Base-by-base conservation (phyloP, 2,797 vertebrate genomes). In the Scomberomorus guttatus region DNA sequence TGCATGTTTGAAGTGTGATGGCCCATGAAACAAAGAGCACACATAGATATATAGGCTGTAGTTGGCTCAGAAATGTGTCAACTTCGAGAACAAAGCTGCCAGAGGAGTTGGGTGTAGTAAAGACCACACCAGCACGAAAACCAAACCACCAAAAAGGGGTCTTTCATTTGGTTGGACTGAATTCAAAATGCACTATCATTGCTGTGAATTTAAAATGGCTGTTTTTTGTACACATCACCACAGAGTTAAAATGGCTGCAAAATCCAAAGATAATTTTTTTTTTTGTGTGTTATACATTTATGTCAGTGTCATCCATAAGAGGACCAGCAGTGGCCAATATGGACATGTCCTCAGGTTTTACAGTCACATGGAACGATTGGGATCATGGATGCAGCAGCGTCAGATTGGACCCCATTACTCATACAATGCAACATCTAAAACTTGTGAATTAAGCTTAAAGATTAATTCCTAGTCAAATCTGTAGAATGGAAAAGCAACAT, bases 11-110 rank as follows among this genome's bases (percentile, higher is more conserved):
- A 92, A 91, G 89, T 91, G 84, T 90, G 88, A 92, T 92, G 93
- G 93, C 92, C 90, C 90, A 89, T 92, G 93, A 94, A 94, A 95
- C 94, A 94, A 94, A 94, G 92, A 95, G 89, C 92, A 94, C 93
- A 94, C 90, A 92, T 90, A 91, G 89, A 91, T 88, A 62, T 86
- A 71, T 79, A 90, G 86, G 77, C 69, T 70, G 81, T 78, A 78
- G 85, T 83, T 87, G 86, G 79, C 87, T 87, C 84, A 78, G 73
- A 77, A 90, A 88, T 72, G 65, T 77, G 83, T 87, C 87, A 81
- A 81, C 81, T 73, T 56, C 20, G 55, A 86, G 70, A 85, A 72
- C 79, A 86, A 92, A 92, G 89, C 91, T 92, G 91, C 84, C 89
- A 90, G 89, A 92, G 85, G 91, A 93, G 86, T 90, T 87, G 91